Base-by-base conservation (phyloP, 2,113 vertebrate genomes). In the Apaloderma vittatum region DNA sequence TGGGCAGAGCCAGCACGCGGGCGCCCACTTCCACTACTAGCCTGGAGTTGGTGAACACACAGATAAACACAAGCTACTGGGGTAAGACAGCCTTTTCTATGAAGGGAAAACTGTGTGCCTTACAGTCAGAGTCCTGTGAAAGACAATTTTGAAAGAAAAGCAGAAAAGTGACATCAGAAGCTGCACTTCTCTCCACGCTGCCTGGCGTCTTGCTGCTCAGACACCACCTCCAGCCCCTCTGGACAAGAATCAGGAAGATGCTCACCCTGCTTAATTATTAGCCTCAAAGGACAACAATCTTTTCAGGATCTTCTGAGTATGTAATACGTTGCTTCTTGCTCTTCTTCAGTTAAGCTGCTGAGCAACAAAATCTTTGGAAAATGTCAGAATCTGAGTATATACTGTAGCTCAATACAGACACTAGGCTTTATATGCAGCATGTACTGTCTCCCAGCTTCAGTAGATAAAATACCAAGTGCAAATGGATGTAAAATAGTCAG, bases 371-470 rank as follows among this genome's bases (percentile, higher is more conserved):
- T 81, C 46, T 75, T 58, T 46, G 43, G 40, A 85, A 77, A 63
- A 84, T 36, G 46, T 46, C 70, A 70, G 63, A 80, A 61, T 73
- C 45, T 65, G 36, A 48, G 61, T 71, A 46, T 83, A 86, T 80
- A 36, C 46, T 77, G n/a, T 2, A 78, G 61, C 43, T 77, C 43
- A 40, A 30, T 46, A 54, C 9, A 77, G 80, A 86, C 55, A 49
- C 14, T 37, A 49, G 18, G 34, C 20, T 77, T 89, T 30, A 34
- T 12, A 52, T 40, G 26, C 61, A 87, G 37, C 2, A 2, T 46
- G 88, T 59, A 66, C 81, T 71, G 51, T 67, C 45, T 81, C 37
- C 22, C 57, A 93, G 52, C 63, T 78, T 67, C 87, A 74, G 68
- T 57, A 89, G 85, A 73, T 52, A 70, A 62, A 57, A 46, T 6